Conservation (phyloP, 2,113 vertebrate genomes). For the Cochlearius cochlearius region DNA sequence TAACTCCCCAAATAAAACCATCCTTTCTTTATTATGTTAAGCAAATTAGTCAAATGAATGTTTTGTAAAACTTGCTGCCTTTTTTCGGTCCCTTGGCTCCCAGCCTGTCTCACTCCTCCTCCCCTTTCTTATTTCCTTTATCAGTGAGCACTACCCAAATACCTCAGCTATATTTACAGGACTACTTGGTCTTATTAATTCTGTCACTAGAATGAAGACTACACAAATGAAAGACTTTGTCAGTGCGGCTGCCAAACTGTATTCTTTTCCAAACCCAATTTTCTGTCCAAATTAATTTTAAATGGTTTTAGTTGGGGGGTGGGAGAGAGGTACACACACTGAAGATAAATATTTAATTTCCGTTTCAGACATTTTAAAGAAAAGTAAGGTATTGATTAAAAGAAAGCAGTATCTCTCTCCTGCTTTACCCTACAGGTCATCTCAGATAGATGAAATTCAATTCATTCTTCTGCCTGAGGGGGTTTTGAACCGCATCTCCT, state of each 20-base stretch:
- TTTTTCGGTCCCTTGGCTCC: constrained; percentile 57
- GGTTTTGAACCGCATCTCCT: background rate
- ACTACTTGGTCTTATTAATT: constrained; percentile 18
- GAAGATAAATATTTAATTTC: background rate
- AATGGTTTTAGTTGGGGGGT: background rate
- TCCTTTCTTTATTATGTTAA: constrained; percentile 64
- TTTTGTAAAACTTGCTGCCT: constrained; percentile 73
- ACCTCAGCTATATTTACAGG: constrained; percentile 9
- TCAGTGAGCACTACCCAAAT: constrained; percentile 40
- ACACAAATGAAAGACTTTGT: background rate
- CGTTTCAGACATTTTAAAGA: background rate
- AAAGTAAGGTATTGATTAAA: background rate
- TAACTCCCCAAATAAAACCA: constrained; percentile 54
- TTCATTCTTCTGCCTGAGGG: background rate
- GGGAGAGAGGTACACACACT: background rate
- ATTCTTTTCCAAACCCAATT: background rate
- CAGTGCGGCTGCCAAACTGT: background rate
- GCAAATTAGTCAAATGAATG: constrained; percentile 76
- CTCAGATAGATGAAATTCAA: background rate
- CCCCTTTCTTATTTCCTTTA: constrained; percentile 38
- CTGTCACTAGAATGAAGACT: constrained; percentile 7
- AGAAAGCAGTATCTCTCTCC: background rate
- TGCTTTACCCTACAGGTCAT: background rate
- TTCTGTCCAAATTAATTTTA: background rate
- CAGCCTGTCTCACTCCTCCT: constrained; percentile 53